Base-by-base conservation (phyloP, 2,888 invertebrate genomes). In the Drosophila atripex region DNA sequence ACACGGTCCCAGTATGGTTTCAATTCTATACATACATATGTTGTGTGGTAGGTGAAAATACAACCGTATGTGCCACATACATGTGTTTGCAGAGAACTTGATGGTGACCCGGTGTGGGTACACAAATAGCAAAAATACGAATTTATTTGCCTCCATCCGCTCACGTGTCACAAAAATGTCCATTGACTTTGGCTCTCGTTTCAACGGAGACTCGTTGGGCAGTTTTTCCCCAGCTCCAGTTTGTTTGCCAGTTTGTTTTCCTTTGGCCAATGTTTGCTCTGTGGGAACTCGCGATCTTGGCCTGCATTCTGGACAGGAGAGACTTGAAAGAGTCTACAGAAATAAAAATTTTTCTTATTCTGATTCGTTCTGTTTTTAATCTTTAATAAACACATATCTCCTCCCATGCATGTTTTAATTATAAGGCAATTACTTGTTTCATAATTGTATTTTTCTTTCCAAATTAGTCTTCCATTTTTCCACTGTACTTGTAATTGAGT, bases 101-200 rank as follows among this genome's bases (percentile, higher is more conserved):
- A 38, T 55, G 49, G 45, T 55, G 45, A 54, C 63, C 41, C 63
- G 30, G 28, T 43, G 41, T 49, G 46, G 21, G 39, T 21, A 68
- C 54, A 55, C 55, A 66, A 43, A 66, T 30, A 50, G 41, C 41
- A 41, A 41, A 25, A 30, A 49, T 46, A 35, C 35, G 35, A 35
- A 35, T 14, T 35, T 35, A 56, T 66, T 66, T 65, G 58, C 47
- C 51, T 57, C 23, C 52, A n/a, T 38, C 18, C 21, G 50, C 65
- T 71, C 71, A 77, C 83, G 78, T 76, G 73, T 74, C 73, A 49
- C 77, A 77, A 63, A 80, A 79, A 73, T 51, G 58, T 59, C 50
- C 73, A 75, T 61, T 54, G 66, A 70, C 68, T 70, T 56, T 58
- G 64, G 28, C 35, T 56, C 53, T 38, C 43, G 39, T 65, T 63